Conservation (phyloP, 30 jellyfish, hydroid and myxozoan genomes). For the Cassiopea andromeda region DNA sequence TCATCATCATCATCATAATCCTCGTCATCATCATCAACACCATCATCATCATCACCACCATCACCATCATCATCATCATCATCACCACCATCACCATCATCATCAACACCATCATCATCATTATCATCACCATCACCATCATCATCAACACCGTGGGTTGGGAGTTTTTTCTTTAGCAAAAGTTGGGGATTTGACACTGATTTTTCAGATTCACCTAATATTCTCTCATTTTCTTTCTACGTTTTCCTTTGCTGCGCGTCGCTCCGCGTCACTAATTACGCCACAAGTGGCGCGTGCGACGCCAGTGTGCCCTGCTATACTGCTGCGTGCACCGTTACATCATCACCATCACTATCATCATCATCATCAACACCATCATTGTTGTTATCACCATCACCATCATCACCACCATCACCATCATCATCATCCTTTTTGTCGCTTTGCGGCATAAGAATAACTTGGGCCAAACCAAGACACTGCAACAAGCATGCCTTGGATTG, state of each 20-base stretch:
- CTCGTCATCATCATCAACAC: not conserved
- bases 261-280: too few species aligned
- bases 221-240: too few species aligned
- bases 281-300: too few species aligned
- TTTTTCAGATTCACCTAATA: too few species aligned
- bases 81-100: conserved; percentile 10
- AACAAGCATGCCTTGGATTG: too few species aligned
- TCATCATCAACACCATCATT: not conserved
- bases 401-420: conserved; percentile 3
- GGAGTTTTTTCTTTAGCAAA: too few species aligned
- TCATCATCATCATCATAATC: not conserved
- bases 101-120: conserved; percentile 15
- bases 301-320: too few species aligned
- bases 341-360: not conserved
- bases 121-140: conserved; percentile 15
- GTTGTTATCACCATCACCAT: conserved; percentile 1
- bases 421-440: not conserved
- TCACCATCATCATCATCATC: conserved; percentile 9
- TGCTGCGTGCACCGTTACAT: too few species aligned
- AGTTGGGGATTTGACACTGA: too few species aligned
- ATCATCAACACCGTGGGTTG: conserved; percentile 2
- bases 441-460: too few species aligned
- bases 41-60: conserved; percentile 3
- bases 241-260: too few species aligned
- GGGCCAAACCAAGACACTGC: too few species aligned